Evolutionary conservation across 2,797 vertebrate species (phyloP).

Genomic region (Numenius phaeopus): DNA sequence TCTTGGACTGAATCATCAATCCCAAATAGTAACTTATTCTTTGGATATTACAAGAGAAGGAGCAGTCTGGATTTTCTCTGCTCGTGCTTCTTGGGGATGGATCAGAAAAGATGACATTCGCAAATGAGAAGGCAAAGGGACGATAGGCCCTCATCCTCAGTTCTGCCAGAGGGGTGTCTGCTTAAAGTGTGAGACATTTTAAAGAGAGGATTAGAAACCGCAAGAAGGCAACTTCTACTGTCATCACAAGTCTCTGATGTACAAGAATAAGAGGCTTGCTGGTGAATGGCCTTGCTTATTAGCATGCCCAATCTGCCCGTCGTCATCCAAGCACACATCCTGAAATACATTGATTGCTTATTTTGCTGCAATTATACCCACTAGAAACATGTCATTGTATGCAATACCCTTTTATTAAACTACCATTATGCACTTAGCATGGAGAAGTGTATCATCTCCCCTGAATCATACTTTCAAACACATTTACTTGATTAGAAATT

Average conservation of each 20-base stretch:
- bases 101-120: background rate
- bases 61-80: background rate
- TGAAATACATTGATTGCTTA: background rate
- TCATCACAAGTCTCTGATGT: background rate
- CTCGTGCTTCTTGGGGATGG: background rate
- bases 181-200: background rate
- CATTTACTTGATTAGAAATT: constrained; percentile 76
- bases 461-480: constrained; percentile 62
- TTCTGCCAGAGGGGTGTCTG: background rate
- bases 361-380: background rate
- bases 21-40: background rate
- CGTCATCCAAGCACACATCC: background rate
- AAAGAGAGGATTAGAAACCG: background rate
- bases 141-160: fast-evolving
- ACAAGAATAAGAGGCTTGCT: background rate
- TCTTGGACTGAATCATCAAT: background rate
- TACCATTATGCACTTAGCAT: background rate
- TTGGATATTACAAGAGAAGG: background rate
- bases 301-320: background rate
- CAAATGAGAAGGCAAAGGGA: background rate
- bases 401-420: constrained; percentile 12
- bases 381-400: constrained; percentile 5
- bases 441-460: constrained; percentile 2
- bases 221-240: background rate
- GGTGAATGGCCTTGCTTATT: background rate